Percentiles rank a stretch among this genome's conserved stretches.
These are phyloP conservation scores for Turdus rufiventris DNA, from an alignment of 2,113 vertebrate species.

Conservation along the genomic window DNA sequence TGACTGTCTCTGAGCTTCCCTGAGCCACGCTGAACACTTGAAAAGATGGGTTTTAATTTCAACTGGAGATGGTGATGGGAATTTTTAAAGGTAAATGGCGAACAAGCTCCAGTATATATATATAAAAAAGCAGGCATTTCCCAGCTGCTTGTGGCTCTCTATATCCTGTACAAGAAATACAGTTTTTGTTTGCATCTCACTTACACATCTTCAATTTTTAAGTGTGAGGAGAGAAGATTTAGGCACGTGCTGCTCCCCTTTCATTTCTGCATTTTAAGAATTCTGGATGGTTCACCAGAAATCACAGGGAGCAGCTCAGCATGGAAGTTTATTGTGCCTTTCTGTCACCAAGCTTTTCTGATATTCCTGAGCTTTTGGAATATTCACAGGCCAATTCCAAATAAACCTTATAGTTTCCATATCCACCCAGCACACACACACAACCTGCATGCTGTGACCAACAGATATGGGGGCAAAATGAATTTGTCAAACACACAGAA, in stretches of 20 bases:
- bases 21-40: rapidly evolving
- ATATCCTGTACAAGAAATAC: not conserved
- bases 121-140: not conserved
- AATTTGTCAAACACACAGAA: not conserved
- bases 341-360: not conserved
- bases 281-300: not conserved
- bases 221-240: not conserved
- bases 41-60: not conserved
- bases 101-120: rapidly evolving
- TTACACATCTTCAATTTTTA: not conserved
- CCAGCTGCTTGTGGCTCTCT: not conserved
- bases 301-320: not conserved
- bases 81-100: not conserved
- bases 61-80: not conserved
- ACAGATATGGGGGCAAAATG: rapidly evolving
- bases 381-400: not conserved
- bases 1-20: not conserved
- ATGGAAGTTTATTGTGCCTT: rapidly evolving
- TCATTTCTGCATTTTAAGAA: rapidly evolving
- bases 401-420: rapidly evolving
- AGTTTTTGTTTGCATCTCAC: not conserved
- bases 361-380: not conserved
- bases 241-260: not conserved
- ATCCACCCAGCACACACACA: not conserved
- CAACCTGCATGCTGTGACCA: not conserved